These are phyloP conservation scores for Platycnemis pennipes DNA, from an alignment of 2,888 invertebrate species.

Conservation along the genomic window DNA sequence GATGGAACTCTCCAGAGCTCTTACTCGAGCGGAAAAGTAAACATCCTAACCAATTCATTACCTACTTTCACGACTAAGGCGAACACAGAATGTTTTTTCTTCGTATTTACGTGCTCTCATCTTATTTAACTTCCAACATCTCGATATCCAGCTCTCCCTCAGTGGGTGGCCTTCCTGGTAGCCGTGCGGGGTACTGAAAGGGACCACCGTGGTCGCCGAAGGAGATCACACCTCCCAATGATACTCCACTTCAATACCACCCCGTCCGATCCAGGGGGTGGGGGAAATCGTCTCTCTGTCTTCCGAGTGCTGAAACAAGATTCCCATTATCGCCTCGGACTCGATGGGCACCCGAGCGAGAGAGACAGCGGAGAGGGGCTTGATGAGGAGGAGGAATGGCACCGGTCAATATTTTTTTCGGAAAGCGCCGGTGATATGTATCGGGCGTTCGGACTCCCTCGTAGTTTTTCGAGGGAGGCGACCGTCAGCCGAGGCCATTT, in stretches of 20 bases:
- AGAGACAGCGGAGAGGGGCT: background rate
- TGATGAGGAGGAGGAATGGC: background rate
- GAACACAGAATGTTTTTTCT: no score
- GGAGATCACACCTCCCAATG: slow-evolving; percentile 12
- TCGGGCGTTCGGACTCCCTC: background rate
- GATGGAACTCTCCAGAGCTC: no score
- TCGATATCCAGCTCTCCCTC: background rate
- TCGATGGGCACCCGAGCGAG: background rate
- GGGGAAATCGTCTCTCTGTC: background rate
- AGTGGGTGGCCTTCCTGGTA: background rate
- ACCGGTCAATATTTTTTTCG: background rate
- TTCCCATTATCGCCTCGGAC: slow-evolving; percentile 26
- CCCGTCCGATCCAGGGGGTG: background rate
- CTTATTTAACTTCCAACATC: background rate
- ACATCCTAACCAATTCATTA: no score
- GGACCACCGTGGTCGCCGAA: slow-evolving; percentile 11
- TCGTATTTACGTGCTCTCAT: background rate
- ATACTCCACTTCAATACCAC: background rate
- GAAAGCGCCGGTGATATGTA: background rate
- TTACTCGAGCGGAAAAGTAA: no score
- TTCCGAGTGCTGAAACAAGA: slow-evolving; percentile 13
- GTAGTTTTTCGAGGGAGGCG: no score
- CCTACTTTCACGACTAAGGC: no score
- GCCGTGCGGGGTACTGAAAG: background rate
- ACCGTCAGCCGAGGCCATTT: no score